Conservation (phyloP, 2,888 invertebrate species). For the Macrophya alboannulata region DNA sequence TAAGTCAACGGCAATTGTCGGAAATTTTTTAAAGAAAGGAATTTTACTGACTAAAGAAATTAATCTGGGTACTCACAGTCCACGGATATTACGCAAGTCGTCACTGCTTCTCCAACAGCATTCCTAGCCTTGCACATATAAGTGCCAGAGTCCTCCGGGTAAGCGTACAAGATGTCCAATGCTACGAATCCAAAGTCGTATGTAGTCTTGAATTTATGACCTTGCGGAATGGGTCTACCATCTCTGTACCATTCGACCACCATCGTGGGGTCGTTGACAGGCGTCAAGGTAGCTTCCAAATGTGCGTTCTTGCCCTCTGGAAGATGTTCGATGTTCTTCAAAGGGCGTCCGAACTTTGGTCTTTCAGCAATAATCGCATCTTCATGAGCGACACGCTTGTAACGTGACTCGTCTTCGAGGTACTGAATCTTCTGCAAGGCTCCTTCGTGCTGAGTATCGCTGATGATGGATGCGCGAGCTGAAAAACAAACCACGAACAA, state of each 20-base stretch:
- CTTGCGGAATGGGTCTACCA: slow-evolving; percentile 94
- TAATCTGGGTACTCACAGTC: slow-evolving; percentile 84
- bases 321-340: slow-evolving; percentile 91
- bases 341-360: slow-evolving; percentile 93
- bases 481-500: slow-evolving; percentile 71
- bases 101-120: slow-evolving; percentile 97
- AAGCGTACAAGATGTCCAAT: slow-evolving; percentile 97
- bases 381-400: slow-evolving; percentile 87
- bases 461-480: slow-evolving; percentile 92
- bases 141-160: slow-evolving; percentile 97
- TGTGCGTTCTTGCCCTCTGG: slow-evolving; percentile 95
- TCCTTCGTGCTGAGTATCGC: slow-evolving; percentile 96
- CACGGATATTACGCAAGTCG: slow-evolving; percentile 94
- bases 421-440: slow-evolving; percentile 95
- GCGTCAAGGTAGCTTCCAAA: slow-evolving; percentile 96
- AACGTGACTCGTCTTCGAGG: slow-evolving; percentile 92
- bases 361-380: slow-evolving; percentile 91
- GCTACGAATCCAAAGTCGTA: slow-evolving; percentile 99
- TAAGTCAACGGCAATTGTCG: background rate
- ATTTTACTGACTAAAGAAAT: background rate
- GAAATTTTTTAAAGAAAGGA: background rate
- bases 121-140: slow-evolving; percentile 98
- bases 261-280: slow-evolving; percentile 99
- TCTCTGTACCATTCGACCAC: slow-evolving; percentile 99
- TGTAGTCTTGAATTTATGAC: slow-evolving; percentile 97